Conservation (phyloP, 2,797 vertebrate species). For the Oryzias dopingdopingensis region DNA sequence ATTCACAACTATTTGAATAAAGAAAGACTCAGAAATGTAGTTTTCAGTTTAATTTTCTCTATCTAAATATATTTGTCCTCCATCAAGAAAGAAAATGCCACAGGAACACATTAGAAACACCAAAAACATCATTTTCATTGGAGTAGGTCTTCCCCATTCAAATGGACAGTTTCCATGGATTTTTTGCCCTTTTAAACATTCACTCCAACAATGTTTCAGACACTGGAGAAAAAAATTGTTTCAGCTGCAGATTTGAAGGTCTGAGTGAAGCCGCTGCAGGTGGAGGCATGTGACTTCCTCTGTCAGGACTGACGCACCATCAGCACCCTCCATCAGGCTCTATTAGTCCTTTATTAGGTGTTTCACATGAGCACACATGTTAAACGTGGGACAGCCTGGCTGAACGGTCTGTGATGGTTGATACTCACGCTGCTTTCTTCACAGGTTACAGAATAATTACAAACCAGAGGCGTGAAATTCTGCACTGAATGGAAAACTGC, state of each 20-base stretch:
- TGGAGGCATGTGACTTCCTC: neutral
- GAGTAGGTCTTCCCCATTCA: too few species aligned
- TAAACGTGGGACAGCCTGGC: neutral
- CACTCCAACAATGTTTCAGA: too few species aligned
- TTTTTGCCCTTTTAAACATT: too few species aligned
- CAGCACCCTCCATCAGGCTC: neutral
- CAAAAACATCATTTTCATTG: too few species aligned
- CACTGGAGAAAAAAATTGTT: too few species aligned
- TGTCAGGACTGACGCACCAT: neutral
- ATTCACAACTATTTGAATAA: too few species aligned
- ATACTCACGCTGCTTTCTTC: neutral
- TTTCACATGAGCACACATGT: conserved; percentile 2
- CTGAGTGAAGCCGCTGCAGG: neutral
- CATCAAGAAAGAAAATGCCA: too few species aligned
- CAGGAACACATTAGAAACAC: too few species aligned
- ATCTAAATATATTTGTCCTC: too few species aligned
- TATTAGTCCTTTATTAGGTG: neutral
- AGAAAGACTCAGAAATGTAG: too few species aligned
- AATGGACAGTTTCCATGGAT: too few species aligned
- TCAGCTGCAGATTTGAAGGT: neutral
- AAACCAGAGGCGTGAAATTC: neutral
- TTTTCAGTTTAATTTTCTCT: too few species aligned
- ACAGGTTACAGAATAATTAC: neutral
- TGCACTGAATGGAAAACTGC: neutral
- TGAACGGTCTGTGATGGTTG: neutral